Evolutionary conservation across 2,113 vertebrate genomes (phyloP), one percentile per base, ranked within the genome.

Genomic region (Bufo gargarizans): DNA sequence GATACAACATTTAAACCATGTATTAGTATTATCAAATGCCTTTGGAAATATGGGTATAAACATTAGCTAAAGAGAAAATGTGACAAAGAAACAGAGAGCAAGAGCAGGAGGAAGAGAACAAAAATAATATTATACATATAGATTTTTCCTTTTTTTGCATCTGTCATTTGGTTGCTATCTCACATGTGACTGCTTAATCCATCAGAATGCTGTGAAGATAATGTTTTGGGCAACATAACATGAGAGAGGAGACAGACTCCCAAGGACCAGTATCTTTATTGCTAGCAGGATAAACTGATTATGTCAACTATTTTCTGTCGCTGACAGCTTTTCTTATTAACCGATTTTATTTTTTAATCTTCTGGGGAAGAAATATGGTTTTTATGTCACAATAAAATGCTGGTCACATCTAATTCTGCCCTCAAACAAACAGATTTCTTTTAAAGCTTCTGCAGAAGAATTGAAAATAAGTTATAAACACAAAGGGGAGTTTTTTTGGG

Each of bases 241-340:
- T 98, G 97, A 99, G 98, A 99, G 98, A 98, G 97, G 98, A 98
- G 98, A 99, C 99, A 99, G 97, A 99, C 97, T 99, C 97, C 98
- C 98, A 98, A 99, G 98, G 98, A 99, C 98, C 98, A 99, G 98
- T 99, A 99, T 99, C 98, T 99, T 99, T 98, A 99, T 99, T 99
- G 98, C 98, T 99, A 95, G 97, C 97, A 98, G 98, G 98, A 99
- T 99, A 99, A 99, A 99, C 98, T 97, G 98, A 99, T 99, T 99
- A 99, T 99, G 97, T 99, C 98, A 99, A 97, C 97, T 98, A 97
- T 99, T 99, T 99, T 99, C 97, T 99, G 97, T 98, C 97, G 97
- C 98, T 99, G 98, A 99, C 98, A 99, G 98, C 98, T 99, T 99
- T 99, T 99, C 98, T 99, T 99, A 99, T 99, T 99, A 99, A 99